Evolutionary conservation across 2,113 vertebrate genomes (phyloP).

Genomic region (Eubucco bourcierii): DNA sequence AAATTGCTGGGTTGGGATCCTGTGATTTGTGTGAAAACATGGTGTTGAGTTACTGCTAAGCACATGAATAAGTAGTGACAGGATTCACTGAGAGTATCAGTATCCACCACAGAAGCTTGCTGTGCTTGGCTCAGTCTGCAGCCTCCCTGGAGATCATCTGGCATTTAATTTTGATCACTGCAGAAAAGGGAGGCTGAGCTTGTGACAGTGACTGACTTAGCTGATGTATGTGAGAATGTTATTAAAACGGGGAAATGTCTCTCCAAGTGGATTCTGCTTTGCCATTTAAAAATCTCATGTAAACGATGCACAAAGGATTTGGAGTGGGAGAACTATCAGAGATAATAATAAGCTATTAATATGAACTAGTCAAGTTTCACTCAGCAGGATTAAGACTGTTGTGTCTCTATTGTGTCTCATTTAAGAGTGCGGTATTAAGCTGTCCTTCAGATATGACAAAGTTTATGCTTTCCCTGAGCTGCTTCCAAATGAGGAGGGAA

Average conservation of each 20-base stretch:
- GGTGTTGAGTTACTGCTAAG: slow-evolving; percentile 23
- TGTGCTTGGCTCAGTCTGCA: slow-evolving; percentile 7
- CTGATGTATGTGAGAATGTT: slow-evolving; percentile 25
- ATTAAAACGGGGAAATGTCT: slow-evolving; percentile 51
- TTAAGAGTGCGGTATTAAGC: slow-evolving; percentile 37
- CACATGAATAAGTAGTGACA: background rate
- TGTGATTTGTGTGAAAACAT: background rate
- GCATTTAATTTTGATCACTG: slow-evolving; percentile 59
- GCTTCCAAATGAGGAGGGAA: slow-evolving; percentile 28
- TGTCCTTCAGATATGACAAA: slow-evolving; percentile 29
- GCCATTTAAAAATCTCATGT: slow-evolving; percentile 23
- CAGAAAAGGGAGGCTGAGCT: slow-evolving; percentile 31
- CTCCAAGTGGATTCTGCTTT: slow-evolving; percentile 51
- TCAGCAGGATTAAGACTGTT: slow-evolving; percentile 24
- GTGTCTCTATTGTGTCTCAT: slow-evolving; percentile 22
- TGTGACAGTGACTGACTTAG: slow-evolving; percentile 28
- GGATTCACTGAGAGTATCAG: background rate
- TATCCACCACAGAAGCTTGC: background rate
- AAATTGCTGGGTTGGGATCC: background rate
- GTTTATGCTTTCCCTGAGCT: slow-evolving; percentile 52
- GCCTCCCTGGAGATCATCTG: slow-evolving; percentile 16
- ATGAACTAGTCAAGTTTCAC: slow-evolving; percentile 39
- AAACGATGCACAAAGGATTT: slow-evolving; percentile 60
- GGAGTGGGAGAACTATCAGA: slow-evolving; percentile 24
- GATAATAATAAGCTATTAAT: slow-evolving; percentile 45